Percentiles rank a stretch among this genome's conserved stretches.
Conservation (phyloP, 1,140 invertebrate genomes). For the Aphelinus certus region DNA sequence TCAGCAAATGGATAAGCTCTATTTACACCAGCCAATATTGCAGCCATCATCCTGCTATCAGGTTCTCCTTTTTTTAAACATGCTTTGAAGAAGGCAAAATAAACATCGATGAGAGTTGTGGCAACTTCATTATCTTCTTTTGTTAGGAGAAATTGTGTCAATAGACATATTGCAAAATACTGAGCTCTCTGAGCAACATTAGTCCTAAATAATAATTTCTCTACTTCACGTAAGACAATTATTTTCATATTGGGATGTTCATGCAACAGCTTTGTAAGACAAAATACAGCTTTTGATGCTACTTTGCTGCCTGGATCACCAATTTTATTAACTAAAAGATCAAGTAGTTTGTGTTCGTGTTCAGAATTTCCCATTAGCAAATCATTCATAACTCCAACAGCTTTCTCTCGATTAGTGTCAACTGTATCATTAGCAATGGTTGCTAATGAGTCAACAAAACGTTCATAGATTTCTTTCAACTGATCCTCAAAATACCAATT, state of each 20-base stretch:
- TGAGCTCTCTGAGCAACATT: conserved; percentile 88
- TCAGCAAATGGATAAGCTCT: conserved; percentile 85
- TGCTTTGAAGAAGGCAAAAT: conserved; percentile 96
- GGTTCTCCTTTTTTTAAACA: conserved; percentile 91
- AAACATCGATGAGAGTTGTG: conserved; percentile 85
- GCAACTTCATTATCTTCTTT: conserved; percentile 82
- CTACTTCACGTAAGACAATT: conserved; percentile 87
- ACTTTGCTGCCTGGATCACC: conserved; percentile 91
- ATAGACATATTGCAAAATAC: conserved; percentile 93
- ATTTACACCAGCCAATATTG: conserved; percentile 88
- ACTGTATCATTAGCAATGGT: conserved; percentile 74
- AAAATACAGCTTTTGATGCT: conserved; percentile 86
- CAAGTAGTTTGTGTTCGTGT: conserved; percentile 86
- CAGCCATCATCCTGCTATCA: conserved; percentile 91
- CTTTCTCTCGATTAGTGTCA: conserved; percentile 84
- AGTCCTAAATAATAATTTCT: conserved; percentile 87
- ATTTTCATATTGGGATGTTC: conserved; percentile 93
- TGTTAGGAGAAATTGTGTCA: conserved; percentile 82
- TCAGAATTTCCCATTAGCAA: conserved; percentile 86
- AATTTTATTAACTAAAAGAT: conserved; percentile 91
- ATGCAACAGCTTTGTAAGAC: conserved; percentile 84
- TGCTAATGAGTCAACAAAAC: conserved; percentile 75
- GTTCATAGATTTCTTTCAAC: conserved; percentile 80
- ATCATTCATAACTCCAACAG: conserved; percentile 80
- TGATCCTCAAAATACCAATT: conserved; percentile 86